Percentiles rank a stretch among this genome's conserved stretches.
phyloP scores from a whole-genome alignment of 2,888 invertebrate genomes.

The Apocheima hispidaria region DNA sequence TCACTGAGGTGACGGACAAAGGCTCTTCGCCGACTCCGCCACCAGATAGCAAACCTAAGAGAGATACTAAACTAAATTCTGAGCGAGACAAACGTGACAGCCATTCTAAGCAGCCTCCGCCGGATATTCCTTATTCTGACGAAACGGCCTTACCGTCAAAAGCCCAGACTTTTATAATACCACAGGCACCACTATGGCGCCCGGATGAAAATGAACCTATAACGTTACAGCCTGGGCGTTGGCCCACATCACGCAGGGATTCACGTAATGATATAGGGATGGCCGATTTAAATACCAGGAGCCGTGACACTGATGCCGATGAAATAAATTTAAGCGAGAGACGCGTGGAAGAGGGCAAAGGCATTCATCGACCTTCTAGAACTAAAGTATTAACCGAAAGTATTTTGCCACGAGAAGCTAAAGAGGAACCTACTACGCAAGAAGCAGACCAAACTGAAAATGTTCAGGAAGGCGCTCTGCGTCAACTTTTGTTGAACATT shows the following conservation, averaged over 20 bases:
- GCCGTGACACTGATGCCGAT: neutral
- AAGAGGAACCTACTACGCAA: neutral
- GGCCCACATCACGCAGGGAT: slow-evolving; percentile 13
- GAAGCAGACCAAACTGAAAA: neutral
- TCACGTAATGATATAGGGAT: no score
- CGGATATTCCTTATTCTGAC: neutral
- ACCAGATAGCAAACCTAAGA: neutral
- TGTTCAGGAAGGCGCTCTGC: neutral
- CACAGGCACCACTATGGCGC: slow-evolving; percentile 15
- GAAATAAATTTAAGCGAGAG: neutral
- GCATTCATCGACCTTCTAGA: neutral
- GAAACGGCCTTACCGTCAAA: neutral
- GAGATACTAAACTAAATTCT: neutral
- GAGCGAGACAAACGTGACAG: neutral
- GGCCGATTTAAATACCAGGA: neutral
- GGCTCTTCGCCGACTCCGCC: neutral
- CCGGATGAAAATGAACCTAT: neutral
- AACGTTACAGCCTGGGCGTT: slow-evolving; percentile 9
- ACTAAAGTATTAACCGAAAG: neutral
- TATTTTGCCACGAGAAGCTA: neutral
- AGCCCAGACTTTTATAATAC: slow-evolving; percentile 27
- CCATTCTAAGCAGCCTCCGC: slow-evolving; percentile 1
- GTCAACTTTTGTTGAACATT: neutral
- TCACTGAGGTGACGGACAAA: slow-evolving; percentile 3
- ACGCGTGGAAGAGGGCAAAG: neutral